Conservation (phyloP, 2,113 vertebrate genomes). For the cat (Felis catus) region DNA sequence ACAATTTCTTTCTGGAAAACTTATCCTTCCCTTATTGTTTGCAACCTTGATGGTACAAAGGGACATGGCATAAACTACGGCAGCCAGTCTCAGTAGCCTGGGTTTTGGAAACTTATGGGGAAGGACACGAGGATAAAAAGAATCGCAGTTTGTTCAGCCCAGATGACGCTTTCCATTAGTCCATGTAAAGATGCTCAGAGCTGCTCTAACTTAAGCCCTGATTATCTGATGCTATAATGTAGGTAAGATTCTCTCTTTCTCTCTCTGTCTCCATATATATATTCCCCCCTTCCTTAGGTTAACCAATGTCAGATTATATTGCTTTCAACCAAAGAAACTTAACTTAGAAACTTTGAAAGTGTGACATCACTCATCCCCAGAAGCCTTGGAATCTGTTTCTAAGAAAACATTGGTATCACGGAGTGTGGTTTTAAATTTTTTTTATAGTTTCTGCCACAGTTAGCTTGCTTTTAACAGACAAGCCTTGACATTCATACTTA, state of each 20-base stretch:
- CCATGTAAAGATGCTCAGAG: neutral
- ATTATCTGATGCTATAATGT: neutral
- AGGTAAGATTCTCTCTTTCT: neutral
- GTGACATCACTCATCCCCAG: neutral
- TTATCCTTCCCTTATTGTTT: neutral
- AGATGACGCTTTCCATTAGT: neutral
- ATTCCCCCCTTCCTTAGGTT: neutral
- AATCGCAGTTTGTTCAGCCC: neutral
- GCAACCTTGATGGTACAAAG: neutral
- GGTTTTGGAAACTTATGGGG: neutral
- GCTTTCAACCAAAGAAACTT: neutral
- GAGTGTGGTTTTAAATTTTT: neutral
- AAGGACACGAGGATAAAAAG: neutral
- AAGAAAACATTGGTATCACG: neutral
- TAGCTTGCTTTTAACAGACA: neutral
- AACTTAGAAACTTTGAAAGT: neutral
- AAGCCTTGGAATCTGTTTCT: slow-evolving; percentile 1
- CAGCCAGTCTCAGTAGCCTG: neutral
- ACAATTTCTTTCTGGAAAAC: neutral
- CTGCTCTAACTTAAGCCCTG: neutral
- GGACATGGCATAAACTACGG: neutral
- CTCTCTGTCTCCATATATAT: no score
- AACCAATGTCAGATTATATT: neutral
- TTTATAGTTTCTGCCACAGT: neutral
- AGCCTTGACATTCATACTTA: neutral